These are phyloP conservation scores for Eriosoma lanigerum DNA, from an alignment of 1,140 invertebrate species.

Conservation along the genomic window DNA sequence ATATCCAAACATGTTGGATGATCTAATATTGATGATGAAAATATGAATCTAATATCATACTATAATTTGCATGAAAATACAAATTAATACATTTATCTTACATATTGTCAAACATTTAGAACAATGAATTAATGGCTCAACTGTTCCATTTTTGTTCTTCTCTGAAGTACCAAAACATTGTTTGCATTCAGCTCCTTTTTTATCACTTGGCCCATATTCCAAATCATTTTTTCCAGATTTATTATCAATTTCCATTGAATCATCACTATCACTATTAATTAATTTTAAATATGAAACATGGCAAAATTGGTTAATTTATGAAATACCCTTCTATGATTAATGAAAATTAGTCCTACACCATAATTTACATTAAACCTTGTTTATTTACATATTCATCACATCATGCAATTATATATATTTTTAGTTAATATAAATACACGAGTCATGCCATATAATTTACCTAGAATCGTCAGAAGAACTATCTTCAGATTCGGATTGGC, in stretches of 20 bases:
- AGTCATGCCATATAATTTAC: constrained; percentile 56
- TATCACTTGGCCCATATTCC: constrained; percentile 44
- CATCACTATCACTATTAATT: constrained; percentile 46
- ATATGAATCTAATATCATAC: neutral
- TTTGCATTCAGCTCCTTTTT: constrained; percentile 58
- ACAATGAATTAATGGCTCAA: constrained; percentile 69
- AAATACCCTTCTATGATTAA: constrained; percentile 16
- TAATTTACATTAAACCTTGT: neutral
- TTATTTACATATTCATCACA: constrained; percentile 23
- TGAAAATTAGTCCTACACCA: constrained; percentile 36
- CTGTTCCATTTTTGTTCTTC: constrained; percentile 58
- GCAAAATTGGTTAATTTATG: constrained; percentile 24
- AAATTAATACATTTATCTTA: constrained; percentile 58
- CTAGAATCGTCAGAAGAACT: constrained; percentile 65
- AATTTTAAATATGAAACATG: constrained; percentile 19
- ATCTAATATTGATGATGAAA: constrained; percentile 57
- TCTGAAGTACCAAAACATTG: constrained; percentile 59
- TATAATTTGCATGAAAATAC: neutral
- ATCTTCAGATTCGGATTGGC: constrained; percentile 58
- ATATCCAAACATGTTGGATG: constrained; percentile 86
- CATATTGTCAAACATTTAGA: constrained; percentile 72
- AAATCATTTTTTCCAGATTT: constrained; percentile 24
- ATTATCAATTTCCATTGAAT: constrained; percentile 25
- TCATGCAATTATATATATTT: constrained; percentile 22
- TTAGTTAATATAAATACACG: constrained; percentile 22